phyloP scores from a whole-genome alignment of 2,797 vertebrate species.

The Trematomus bernacchii region DNA sequence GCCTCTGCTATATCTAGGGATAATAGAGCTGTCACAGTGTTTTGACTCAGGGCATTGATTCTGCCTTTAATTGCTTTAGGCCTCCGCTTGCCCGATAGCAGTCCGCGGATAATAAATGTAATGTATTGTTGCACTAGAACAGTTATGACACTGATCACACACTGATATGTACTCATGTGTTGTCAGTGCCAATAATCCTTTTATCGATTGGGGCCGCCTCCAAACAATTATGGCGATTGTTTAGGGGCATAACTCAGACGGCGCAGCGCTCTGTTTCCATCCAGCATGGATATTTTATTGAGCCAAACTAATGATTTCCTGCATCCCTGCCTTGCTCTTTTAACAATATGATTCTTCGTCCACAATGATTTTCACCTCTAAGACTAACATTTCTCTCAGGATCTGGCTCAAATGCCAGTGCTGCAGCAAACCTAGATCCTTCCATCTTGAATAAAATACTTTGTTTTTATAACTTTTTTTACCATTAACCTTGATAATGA shows the following conservation, averaged over 20 bases:
- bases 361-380: neutral
- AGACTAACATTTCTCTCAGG: neutral
- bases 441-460: neutral
- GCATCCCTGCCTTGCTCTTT: neutral
- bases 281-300: conserved; percentile 45
- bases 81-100: conserved; percentile 63
- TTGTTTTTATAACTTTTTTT: neutral
- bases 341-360: conserved; percentile 7
- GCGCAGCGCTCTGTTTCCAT: conserved; percentile 30
- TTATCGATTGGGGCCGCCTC: conserved; percentile 70
- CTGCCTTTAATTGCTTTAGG: conserved; percentile 82
- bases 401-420: conserved; percentile 1
- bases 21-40: conserved; percentile 84
- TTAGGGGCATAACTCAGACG: conserved; percentile 53
- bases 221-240: conserved; percentile 71
- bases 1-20: conserved; percentile 70
- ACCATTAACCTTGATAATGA: neutral
- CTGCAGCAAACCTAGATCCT: neutral
- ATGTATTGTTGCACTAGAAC: conserved; percentile 77
- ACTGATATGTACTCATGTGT: conserved; percentile 78
- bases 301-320: conserved; percentile 52
- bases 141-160: conserved; percentile 81
- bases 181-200: conserved; percentile 76
- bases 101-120: conserved; percentile 77
- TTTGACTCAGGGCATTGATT: conserved; percentile 85